A percentile compares a stretch with the other conserved stretches of the same genome.
These are phyloP conservation scores for Chrysaora quinquecirrha DNA, from an alignment of 30 jellyfish, hydroid and myxozoan genomes.

Conservation along the genomic window DNA sequence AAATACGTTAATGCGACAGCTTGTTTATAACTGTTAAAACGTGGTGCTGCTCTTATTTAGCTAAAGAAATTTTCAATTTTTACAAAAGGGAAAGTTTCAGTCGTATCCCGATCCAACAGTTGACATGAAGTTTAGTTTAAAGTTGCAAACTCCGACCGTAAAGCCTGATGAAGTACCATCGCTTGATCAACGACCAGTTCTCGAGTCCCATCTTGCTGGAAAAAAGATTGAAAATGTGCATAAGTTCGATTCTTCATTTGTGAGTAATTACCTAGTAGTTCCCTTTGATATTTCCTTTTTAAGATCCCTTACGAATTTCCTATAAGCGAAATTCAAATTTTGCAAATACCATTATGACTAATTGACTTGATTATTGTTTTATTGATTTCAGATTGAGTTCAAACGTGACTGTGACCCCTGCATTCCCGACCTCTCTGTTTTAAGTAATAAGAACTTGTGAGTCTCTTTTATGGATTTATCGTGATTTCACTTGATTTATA, in stretches of 20 bases:
- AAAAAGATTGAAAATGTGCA: neutral
- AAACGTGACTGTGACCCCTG: conserved; percentile 87
- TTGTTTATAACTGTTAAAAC: no score
- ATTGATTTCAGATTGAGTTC: conserved; percentile 64
- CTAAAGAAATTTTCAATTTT: no score
- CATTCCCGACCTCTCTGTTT: conserved; percentile 72
- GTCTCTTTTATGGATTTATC: conserved; percentile 28
- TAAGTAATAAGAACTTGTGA: conserved; percentile 44
- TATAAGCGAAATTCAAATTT: no score
- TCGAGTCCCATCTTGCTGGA: conserved; percentile 20
- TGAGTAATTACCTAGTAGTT: no score
- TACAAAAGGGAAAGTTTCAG: conserved; percentile 67
- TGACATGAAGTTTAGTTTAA: conserved; percentile 1
- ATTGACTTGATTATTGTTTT: neutral
- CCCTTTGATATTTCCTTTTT: no score
- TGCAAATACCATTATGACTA: neutral
- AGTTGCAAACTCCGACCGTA: neutral
- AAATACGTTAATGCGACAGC: no score
- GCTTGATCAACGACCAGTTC: conserved; percentile 45
- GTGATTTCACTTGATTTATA: no score
- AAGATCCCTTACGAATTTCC: no score
- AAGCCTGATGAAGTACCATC: conserved; percentile 32
- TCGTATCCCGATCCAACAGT: conserved; percentile 52
- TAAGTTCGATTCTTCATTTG: conserved; percentile 6
- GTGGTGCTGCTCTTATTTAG: no score